A percentile compares a stretch with the other conserved stretches of the same genome.
Conservation (phyloP, 2,113 vertebrate species). For the Saccopteryx bilineata region DNA sequence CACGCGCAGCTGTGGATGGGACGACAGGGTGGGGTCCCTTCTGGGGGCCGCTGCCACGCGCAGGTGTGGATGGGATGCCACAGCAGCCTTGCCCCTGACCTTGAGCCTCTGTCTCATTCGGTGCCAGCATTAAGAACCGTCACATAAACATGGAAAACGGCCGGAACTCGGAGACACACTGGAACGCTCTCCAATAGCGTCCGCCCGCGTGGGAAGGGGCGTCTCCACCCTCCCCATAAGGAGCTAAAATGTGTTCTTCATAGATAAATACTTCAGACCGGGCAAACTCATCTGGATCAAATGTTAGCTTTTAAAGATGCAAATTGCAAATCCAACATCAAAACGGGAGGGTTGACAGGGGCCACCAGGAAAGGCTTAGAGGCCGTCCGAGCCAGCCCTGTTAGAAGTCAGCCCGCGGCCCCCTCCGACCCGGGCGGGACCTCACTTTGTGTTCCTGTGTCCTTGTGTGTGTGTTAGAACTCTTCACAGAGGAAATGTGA, state of each 20-base stretch:
- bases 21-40: no score
- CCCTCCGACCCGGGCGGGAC: rapidly evolving
- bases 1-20: no score
- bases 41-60: not conserved
- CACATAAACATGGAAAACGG: constrained; percentile 8
- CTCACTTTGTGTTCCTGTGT: rapidly evolving
- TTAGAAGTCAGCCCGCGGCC: constrained; percentile 61
- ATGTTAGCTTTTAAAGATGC: constrained; percentile 85
- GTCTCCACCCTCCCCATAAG: constrained; percentile 64
- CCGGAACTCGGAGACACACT: constrained; percentile 62
- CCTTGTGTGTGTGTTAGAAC: rapidly evolving
- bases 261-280: constrained; percentile 84
- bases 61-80: rapidly evolving
- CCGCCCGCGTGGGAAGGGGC: constrained; percentile 36
- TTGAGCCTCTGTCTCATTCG: not conserved
- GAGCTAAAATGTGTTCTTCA: constrained; percentile 82
- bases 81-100: not conserved
- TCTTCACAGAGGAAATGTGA: not conserved
- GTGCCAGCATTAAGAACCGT: constrained; percentile 25
- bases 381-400: constrained; percentile 59
- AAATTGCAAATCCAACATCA: constrained; percentile 86
- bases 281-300: constrained; percentile 84
- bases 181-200: constrained; percentile 64
- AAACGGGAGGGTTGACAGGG: constrained; percentile 78
- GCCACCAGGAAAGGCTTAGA: constrained; percentile 68